Conservation (phyloP, 2,113 vertebrate species). For the Nycticebus coucang region DNA sequence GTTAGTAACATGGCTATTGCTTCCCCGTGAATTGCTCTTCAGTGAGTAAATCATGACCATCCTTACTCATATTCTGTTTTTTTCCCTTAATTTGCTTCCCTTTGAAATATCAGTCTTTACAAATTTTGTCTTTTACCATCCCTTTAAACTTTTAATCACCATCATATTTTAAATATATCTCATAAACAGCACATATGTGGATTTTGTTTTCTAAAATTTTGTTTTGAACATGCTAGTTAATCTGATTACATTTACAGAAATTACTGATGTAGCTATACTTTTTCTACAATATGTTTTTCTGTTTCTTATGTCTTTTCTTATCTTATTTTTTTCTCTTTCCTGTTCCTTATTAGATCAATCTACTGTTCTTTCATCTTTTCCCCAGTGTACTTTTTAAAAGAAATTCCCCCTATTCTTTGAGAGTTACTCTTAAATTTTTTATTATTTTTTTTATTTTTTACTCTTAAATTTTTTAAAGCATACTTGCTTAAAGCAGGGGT, state of each 20-base stretch:
- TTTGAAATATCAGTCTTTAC: background rate
- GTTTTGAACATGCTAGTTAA: background rate
- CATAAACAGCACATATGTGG: background rate
- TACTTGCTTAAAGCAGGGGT: background rate
- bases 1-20: background rate
- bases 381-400: background rate
- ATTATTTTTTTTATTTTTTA: background rate
- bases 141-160: background rate
- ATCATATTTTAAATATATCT: background rate
- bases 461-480: conserved; percentile 27
- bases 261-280: background rate
- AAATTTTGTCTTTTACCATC: background rate
- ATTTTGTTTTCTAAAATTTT: conserved; percentile 18
- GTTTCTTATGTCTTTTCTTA: background rate
- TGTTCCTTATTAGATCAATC: background rate
- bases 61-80: background rate
- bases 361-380: background rate
- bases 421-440: conserved; percentile 26
- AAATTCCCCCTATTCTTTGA: background rate
- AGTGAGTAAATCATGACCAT: background rate
- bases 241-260: background rate
- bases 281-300: conserved; percentile 5
- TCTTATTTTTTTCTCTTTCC: background rate
- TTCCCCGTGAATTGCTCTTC: background rate
- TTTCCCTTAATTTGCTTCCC: background rate